phyloP scores from a whole-genome alignment of 2,888 invertebrate genomes.

The Synanthedon vespiformis region DNA sequence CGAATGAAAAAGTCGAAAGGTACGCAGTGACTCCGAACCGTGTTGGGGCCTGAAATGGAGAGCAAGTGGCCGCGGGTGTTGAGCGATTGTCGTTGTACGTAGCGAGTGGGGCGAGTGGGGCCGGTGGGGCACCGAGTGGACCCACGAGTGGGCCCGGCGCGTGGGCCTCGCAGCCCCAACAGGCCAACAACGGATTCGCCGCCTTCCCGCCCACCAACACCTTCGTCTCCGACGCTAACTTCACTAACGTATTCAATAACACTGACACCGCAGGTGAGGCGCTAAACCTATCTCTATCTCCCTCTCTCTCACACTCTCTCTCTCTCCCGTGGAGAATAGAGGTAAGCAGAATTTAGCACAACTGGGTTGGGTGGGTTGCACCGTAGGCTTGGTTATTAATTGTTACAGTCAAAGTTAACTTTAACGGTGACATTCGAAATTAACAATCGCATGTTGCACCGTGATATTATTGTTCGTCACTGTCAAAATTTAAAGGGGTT shows the following conservation, averaged over 20 bases:
- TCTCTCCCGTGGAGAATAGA: too few species aligned
- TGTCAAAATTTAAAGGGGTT: too few species aligned
- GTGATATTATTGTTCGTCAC: too few species aligned
- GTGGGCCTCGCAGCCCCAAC: constrained; percentile 25
- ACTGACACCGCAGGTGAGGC: constrained; percentile 76
- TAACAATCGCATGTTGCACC: too few species aligned
- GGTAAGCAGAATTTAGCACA: too few species aligned
- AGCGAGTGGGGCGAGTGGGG: background rate
- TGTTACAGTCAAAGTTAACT: too few species aligned
- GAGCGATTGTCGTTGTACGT: background rate
- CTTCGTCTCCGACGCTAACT: constrained; percentile 89
- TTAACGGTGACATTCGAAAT: too few species aligned
- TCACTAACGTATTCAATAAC: constrained; percentile 88
- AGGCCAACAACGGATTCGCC: constrained; percentile 40
- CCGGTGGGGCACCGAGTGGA: background rate
- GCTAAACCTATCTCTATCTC: constrained; percentile 9
- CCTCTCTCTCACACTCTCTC: too few species aligned
- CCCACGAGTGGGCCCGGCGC: constrained; percentile 6
- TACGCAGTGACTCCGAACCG: too few species aligned
- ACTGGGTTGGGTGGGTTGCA: too few species aligned
- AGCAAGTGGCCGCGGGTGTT: background rate
- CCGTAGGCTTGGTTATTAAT: too few species aligned
- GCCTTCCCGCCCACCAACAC: constrained; percentile 47
- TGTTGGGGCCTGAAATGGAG: background rate
- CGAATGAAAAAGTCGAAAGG: too few species aligned